A percentile compares a stretch with the other conserved stretches of the same genome.
Conservation (phyloP, 2,113 vertebrate genomes). For the Tyto alba region DNA sequence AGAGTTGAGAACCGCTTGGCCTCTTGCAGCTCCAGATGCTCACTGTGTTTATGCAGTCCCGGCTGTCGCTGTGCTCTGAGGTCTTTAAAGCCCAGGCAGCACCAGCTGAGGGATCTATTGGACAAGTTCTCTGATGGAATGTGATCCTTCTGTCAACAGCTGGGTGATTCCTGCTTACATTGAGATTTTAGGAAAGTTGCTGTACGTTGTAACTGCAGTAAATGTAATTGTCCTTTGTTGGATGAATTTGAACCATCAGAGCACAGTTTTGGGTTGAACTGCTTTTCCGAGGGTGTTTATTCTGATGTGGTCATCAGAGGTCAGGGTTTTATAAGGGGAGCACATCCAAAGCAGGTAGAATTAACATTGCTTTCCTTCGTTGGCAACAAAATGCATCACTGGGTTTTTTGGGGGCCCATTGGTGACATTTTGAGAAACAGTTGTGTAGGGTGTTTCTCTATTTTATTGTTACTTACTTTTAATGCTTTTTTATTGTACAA, state of each 20-base stretch:
- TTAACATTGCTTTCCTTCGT: neutral
- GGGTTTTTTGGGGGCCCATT: neutral
- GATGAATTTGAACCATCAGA: neutral
- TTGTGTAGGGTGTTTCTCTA: neutral
- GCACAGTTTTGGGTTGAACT: neutral
- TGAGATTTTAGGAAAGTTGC: neutral
- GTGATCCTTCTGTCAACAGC: neutral
- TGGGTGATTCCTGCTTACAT: neutral
- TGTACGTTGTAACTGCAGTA: neutral
- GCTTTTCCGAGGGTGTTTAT: neutral
- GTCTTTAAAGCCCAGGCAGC: neutral
- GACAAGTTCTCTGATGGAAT: neutral
- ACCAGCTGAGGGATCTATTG: neutral
- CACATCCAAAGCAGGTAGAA: neutral
- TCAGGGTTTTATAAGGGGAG: neutral
- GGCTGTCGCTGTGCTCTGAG: neutral
- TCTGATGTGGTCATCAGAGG: neutral
- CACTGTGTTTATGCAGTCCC: fast-evolving
- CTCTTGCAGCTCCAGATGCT: neutral
- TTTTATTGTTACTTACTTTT: neutral
- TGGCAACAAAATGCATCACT: neutral
- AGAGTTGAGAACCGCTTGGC: neutral
- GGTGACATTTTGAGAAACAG: neutral
- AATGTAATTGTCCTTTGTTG: neutral
- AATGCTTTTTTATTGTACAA: neutral